Base-by-base conservation (phyloP, 2,888 invertebrate species). In the Ennomos quercinarius region DNA sequence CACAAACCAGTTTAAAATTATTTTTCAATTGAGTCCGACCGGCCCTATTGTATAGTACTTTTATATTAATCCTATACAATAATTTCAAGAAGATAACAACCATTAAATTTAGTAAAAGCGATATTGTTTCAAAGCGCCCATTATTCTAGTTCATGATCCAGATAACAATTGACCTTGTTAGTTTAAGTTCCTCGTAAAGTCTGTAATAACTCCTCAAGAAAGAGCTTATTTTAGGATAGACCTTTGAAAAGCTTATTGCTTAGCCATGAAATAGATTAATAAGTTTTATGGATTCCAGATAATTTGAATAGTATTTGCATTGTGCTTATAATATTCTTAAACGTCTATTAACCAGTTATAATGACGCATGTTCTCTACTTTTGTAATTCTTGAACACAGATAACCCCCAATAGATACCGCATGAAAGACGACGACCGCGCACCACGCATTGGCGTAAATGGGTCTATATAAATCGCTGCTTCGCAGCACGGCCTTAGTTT, bases 121-220 rank as follows among this genome's bases (percentile, higher is more conserved):
- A 34, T 37, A 46, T 27, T 27, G 10, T 46, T 46, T 46, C 46
- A 49, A 49, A 49, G 41, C 49, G 36, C 36, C 35, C 50, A 50
- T 50, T 50, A 41, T 48, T 37, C 46, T n/a, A 44, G 44, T 10
- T 46, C 42, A 27, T 13, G 13, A 41, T 46, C 37, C 10, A 35
- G 46, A 46, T 37, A 46, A 46, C 46, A 46, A 36, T 10, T 13
- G 37, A 46, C 37, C 46, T 36, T 46, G 46, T 46, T 46, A 46
- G 46, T 37, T 46, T 37, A 46, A 46, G 46, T 36, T 12, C 13
- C 46, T 46, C 46, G 46, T 46, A 46, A 37, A 46, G 46, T 37
- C 10, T 10, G 46, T 46, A 46, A 37, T 46, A 46, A 46, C 46
- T 37, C 17, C 12, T 17, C 17, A 27, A 36, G 11, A 9, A 37